Conservation (phyloP, 2,797 vertebrate genomes). For the Pseudochirops corinnae region DNA sequence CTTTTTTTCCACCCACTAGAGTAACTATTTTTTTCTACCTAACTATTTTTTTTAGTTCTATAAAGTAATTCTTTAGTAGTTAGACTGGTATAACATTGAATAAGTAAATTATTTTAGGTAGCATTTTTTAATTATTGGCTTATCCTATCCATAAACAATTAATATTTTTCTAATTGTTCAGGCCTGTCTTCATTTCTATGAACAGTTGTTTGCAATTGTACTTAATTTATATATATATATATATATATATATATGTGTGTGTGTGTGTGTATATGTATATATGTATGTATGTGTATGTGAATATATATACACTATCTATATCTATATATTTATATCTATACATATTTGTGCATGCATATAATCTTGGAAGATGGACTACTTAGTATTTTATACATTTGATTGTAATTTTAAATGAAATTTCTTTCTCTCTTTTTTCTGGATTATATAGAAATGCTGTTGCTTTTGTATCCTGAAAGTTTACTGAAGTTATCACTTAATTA, state of each 20-base stretch:
- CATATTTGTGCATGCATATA: too few relatives aligned
- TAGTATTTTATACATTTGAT: neutral
- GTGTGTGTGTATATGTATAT: too few relatives aligned
- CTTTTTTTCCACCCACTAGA: neutral
- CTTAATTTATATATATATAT: neutral
- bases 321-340: too few relatives aligned
- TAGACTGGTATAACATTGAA: neutral
- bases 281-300: too few relatives aligned
- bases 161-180: neutral
- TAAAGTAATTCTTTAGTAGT: neutral
- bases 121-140: neutral
- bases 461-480: neutral
- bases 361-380: neutral
- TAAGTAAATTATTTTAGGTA: neutral
- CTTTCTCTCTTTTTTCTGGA: neutral
- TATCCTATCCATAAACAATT: neutral
- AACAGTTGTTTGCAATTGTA: neutral
- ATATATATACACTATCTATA: too few relatives aligned
- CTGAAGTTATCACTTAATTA: neutral
- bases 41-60: neutral
- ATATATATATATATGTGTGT: too few relatives aligned
- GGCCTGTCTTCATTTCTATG: neutral
- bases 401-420: neutral
- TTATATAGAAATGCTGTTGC: neutral
- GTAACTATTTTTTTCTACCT: neutral